A percentile compares a stretch with the other conserved stretches of the same genome.
Conservation (phyloP, 2,888 invertebrate species). For the Quadroppia sp. region DNA sequence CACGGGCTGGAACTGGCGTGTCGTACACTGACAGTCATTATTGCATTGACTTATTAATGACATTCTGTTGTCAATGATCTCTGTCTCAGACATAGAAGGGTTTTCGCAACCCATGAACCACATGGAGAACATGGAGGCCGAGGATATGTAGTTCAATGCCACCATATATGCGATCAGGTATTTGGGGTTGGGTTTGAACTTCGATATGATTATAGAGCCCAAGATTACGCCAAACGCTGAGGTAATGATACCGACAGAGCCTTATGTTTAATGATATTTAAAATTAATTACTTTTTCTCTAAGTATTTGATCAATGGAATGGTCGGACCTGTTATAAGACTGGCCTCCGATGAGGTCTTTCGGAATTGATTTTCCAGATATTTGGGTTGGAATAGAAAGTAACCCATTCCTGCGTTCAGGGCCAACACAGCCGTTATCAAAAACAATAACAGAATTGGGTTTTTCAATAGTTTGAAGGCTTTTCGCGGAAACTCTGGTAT, state of each 20-base stretch:
- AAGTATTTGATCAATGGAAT: no score
- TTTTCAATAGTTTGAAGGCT: conserved; percentile 42
- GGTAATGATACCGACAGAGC: conserved; percentile 42
- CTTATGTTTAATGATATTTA: conserved; percentile 42
- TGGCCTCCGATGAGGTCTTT: conserved; percentile 64
- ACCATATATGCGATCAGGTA: conserved; percentile 51
- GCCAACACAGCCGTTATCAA: conserved; percentile 43
- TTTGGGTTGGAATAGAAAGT: conserved; percentile 47
- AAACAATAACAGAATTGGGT: conserved; percentile 45
- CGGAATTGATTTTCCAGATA: conserved; percentile 64
- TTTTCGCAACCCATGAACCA: conserved; percentile 47
- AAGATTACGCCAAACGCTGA: conserved; percentile 57
- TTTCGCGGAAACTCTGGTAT: conserved; percentile 41
- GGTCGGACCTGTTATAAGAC: conserved; percentile 62
- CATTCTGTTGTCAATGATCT: not conserved
- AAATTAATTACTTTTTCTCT: not conserved
- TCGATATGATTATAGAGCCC: conserved; percentile 52
- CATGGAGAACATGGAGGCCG: conserved; percentile 43
- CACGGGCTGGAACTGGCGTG: conserved; percentile 45
- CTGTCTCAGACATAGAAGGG: conserved; percentile 47
- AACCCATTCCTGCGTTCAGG: conserved; percentile 46
- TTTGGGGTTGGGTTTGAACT: conserved; percentile 50
- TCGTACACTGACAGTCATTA: conserved; percentile 45
- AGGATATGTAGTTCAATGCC: conserved; percentile 47
- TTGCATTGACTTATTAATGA: conserved; percentile 47